Evolutionary conservation across 2,888 invertebrate species (phyloP), one percentile per base, ranked within the genome.

Genomic region (Xylocampa areola): DNA sequence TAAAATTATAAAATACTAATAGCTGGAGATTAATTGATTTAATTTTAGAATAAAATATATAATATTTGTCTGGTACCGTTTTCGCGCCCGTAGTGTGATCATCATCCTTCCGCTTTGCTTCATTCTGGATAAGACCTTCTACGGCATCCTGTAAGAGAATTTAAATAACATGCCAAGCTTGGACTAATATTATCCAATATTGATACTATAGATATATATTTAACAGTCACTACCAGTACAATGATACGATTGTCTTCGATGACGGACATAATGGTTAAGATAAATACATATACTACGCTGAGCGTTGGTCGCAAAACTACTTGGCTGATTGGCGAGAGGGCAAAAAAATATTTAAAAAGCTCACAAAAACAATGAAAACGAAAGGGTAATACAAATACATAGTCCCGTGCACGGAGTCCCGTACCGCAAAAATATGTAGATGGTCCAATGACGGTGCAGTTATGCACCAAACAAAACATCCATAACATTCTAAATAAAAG

Each of bases 101-200:
- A 73, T 87, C 89, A 75, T 86, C 84, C 86, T 85, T 87, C 87
- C 80, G 81, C 81, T 88, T 90, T 76, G 82, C 83, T 78, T 88
- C 89, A 75, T 80, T 86, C 81, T 85, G 88, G 84, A 82, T 82
- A 64, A 86, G 77, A 79, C 85, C 83, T 80, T 89, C 89, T 79
- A 88, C 87, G 53, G 87, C 86, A 73, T 88, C 91, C 92, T 92
- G 92, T 70, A 92, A 92, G 79, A 86, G 70, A 90, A 89, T 87
- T 79, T 73, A 79, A 85, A 85, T 70, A 82, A 88, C 85, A 89
- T 90, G 87, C 90, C 88, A 89, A 84, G 86, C 86, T 81, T 73
- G 81, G 83, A 73, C 62, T 60, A 50, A 60, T 29, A 53, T 57
- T 59, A 55, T 64, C 68, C 66, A 41, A 57, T 51, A 36, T 33